phyloP scores from a whole-genome alignment of 1,140 invertebrate genomes.

The Anoplolepis gracilipes region DNA sequence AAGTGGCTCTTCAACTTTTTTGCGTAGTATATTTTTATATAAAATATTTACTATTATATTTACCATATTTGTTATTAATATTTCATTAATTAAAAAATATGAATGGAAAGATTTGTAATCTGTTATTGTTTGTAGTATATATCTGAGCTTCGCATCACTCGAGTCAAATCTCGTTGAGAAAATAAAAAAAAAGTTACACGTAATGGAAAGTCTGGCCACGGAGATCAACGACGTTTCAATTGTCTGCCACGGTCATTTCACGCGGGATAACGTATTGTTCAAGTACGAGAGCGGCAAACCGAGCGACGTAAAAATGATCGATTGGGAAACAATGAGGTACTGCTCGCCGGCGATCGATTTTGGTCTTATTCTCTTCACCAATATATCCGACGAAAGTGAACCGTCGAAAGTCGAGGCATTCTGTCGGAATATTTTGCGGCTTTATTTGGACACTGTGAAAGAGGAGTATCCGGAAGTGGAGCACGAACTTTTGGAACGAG shows the following conservation, averaged over 20 bases:
- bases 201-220: neutral
- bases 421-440: slow-evolving; percentile 34
- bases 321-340: slow-evolving; percentile 78
- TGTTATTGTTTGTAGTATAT: slow-evolving; percentile 39
- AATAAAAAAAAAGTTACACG: slow-evolving; percentile 25
- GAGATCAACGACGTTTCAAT: slow-evolving; percentile 68
- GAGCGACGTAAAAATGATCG: slow-evolving; percentile 75
- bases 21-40: no score
- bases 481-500: slow-evolving; percentile 21
- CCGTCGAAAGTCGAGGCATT: slow-evolving; percentile 16
- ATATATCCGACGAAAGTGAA: slow-evolving; percentile 30
- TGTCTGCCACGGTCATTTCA: slow-evolving; percentile 79
- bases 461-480: slow-evolving; percentile 42
- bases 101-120: neutral
- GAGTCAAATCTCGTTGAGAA: slow-evolving; percentile 13
- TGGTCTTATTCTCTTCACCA: slow-evolving; percentile 70
- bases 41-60: neutral
- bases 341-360: slow-evolving; percentile 77
- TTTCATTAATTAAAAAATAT: neutral
- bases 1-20: no score
- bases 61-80: neutral
- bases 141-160: neutral
- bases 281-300: slow-evolving; percentile 74
- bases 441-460: slow-evolving; percentile 63
- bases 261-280: slow-evolving; percentile 79